Base-by-base conservation (phyloP, 2,113 vertebrate species). In the Myotis brandtii region DNA sequence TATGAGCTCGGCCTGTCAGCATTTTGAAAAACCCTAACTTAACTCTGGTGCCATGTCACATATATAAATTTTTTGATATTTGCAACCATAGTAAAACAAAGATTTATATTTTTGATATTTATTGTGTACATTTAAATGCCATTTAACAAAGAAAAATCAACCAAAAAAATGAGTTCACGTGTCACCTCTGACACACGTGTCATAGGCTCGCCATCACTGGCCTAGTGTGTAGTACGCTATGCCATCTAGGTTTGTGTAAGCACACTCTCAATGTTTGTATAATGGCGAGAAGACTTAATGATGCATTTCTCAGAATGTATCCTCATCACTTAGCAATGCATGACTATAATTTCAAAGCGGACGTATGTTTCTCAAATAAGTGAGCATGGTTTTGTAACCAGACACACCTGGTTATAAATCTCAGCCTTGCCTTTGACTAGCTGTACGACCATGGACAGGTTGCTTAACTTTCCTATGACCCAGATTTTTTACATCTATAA, bases 261-360 rank as follows among this genome's bases (percentile, higher is more conserved):
- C 43, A 25, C 23, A 43, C 54, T 43, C 34, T 59, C 13, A 25
- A 62, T 62, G 37, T 62, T 62, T 62, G 54, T 14, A 30, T 54
- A 82, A 12, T 82, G 79, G 30, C 2, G 9, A 62, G 59, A 62
- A 43, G 34, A 16, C 16, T 34, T 62, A 62, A 18, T 30, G 54
- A 81, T 9, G 5, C 34, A 82, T 62, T 62, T 82, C 25, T 43
- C 79, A 43, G 54, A 43, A 43, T 43, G 16, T 62, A 82, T 43
- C 16, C 25, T 27, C 30, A 16, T 82, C 79, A 43, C 18, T 82
- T 82, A 82, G 34, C 25, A 10, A 43, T 16, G 23, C 37, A 43
- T 18, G 25, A 62, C n/a, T 37, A 12, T 54, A 72, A 89, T 94
- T 93, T 79, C 85, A 91, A 91, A 93, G 90, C 34, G 25, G 67